These are phyloP conservation scores for Drosophila tripunctata DNA, from an alignment of 2,888 invertebrate species.

Conservation along the genomic window DNA sequence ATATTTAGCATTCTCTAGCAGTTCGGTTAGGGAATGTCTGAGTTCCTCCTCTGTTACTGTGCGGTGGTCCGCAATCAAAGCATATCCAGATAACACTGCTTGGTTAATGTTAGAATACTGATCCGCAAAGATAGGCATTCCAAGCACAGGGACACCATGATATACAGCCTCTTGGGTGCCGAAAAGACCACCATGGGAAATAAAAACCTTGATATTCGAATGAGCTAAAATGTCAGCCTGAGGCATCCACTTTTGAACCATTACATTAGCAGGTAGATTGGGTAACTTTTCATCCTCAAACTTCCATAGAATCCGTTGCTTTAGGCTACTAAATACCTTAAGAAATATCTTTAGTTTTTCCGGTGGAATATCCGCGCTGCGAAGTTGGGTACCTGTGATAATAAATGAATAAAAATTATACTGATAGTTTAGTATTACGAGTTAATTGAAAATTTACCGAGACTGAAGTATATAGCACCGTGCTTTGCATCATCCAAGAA, in stretches of 20 bases:
- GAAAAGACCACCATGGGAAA: slow-evolving; percentile 82
- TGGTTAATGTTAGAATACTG: slow-evolving; percentile 79
- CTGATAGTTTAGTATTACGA: fast-evolving
- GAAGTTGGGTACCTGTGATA: slow-evolving; percentile 81
- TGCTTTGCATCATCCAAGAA: slow-evolving; percentile 82
- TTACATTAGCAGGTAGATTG: slow-evolving; percentile 82
- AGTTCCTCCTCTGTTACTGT: slow-evolving; percentile 69
- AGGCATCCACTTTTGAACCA: slow-evolving; percentile 85
- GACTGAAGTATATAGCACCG: slow-evolving; percentile 84
- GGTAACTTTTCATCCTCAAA: slow-evolving; percentile 82
- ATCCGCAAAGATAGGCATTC: slow-evolving; percentile 83
- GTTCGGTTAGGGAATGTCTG: slow-evolving; percentile 64
- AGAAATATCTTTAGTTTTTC: slow-evolving; percentile 81
- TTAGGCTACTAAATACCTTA: slow-evolving; percentile 80
- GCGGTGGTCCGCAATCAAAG: slow-evolving; percentile 65
- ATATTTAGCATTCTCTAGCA: slow-evolving; percentile 82
- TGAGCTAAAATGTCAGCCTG: slow-evolving; percentile 84
- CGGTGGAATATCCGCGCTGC: slow-evolving; percentile 80
- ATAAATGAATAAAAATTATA: background rate
- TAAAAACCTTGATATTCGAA: slow-evolving; percentile 83
- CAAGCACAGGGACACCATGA: slow-evolving; percentile 82
- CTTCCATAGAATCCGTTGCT: slow-evolving; percentile 84
- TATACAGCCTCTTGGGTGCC: slow-evolving; percentile 82
- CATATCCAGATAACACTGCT: slow-evolving; percentile 70
- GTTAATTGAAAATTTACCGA: slow-evolving; percentile 58